Base-by-base conservation (phyloP, 2,888 invertebrate species). In the Trypoxylon attenuatum region DNA sequence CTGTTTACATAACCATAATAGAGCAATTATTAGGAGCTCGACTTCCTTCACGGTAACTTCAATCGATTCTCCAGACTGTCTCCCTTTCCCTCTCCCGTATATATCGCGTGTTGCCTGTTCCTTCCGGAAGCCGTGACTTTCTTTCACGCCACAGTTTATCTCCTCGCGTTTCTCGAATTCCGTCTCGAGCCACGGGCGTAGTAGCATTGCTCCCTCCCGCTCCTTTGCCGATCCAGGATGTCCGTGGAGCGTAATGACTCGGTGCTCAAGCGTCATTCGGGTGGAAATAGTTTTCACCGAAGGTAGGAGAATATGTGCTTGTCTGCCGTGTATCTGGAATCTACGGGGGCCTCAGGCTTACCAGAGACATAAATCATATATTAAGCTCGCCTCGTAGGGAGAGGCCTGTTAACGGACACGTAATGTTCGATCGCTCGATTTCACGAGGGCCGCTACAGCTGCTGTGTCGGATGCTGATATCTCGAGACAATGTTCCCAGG, bases 301-400 rank as follows among this genome's bases (percentile, higher is more conserved):
- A 33, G 13, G 33, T 1, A 6, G 8, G n/a, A 13, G n/a, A 10
- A 10, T 33, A 33, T 33, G n/a, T 13, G 13, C 10, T 33, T 13
- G 33, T n/a, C 5, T 13, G 33, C 4, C 27, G 38, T 45, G 59
- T 71, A 69, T 51, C 51, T 50, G 29, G 51, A 64, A 73, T 76
- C 53, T 73, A 73, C 29, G 61, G n/a, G n/a, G 59, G 61, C 68
- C 43, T 33, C 47, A 53, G 52, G 69, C 73, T 73, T 79, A 73
- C 64, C 66, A 53, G 41, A 47, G 51, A 52, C 70, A 69, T 78
- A 78, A 79, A 78, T 78, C 78, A 79, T 73, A 75, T 73, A 77
- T 78, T 78, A 78, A 78, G 68, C 77, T 61, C 45, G 69, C 42
- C 53, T 71, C 67, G 41, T 45, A 59, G 43, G 39, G 45, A 56